phyloP scores from a whole-genome alignment of 1,140 invertebrate species.

The Pseudomyrmex sp. region DNA sequence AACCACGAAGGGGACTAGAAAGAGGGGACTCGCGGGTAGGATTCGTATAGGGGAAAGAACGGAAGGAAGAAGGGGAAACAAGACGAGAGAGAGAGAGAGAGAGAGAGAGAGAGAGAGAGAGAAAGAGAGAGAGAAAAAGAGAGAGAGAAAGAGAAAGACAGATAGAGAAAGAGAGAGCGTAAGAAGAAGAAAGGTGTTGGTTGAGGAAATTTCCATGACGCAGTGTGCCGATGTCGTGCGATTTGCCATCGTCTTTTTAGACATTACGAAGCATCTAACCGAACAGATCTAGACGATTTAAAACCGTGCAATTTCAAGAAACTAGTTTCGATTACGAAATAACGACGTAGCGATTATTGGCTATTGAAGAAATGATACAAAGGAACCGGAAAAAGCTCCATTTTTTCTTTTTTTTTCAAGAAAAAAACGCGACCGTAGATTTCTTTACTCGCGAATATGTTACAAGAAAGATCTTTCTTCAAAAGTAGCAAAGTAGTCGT shows the following conservation, averaged over 20 bases:
- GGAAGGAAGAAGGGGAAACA: conserved; percentile 24
- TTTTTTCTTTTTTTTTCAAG: too few species aligned
- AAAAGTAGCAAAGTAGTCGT: too few species aligned
- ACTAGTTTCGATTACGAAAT: conserved; percentile 59
- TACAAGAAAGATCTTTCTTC: conserved; percentile 25
- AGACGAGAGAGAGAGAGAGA: conserved; percentile 16
- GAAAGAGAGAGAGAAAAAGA: background rate
- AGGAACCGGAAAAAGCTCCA: background rate
- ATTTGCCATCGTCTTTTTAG: conserved; percentile 46
- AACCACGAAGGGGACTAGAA: conserved; percentile 37
- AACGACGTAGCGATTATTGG: conserved; percentile 1
- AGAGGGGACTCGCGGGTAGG: conserved; percentile 1
- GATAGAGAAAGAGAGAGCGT: conserved; percentile 30
- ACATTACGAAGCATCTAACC: conserved; percentile 41
- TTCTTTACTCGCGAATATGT: conserved; percentile 18
- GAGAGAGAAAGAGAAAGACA: conserved; percentile 19
- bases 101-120: background rate
- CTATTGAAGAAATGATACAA: conserved; percentile 18
- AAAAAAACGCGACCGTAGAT: background rate
- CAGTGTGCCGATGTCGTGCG: conserved; percentile 14
- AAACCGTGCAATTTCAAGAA: background rate
- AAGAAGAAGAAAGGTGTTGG: conserved; percentile 64
- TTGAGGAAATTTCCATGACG: conserved; percentile 78
- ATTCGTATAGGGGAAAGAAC: conserved; percentile 13
- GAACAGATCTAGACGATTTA: conserved; percentile 22